A percentile compares a stretch with the other conserved stretches of the same genome.
phyloP scores from a whole-genome alignment of 2,797 vertebrate genomes.

The Sebastes minor region DNA sequence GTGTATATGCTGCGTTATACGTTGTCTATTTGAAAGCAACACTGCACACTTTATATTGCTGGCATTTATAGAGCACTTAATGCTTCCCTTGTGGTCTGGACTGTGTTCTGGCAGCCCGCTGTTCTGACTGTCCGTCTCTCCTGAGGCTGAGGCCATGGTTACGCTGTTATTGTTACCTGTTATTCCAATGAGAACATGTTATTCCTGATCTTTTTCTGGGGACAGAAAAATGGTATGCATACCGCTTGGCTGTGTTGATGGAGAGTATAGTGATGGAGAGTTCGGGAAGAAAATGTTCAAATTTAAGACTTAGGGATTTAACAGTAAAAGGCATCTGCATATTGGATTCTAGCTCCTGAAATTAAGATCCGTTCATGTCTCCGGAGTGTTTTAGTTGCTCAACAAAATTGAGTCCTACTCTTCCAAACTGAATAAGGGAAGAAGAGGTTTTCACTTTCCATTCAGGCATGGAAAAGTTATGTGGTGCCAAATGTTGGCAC shows the following conservation, averaged over 20 bases:
- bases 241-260: slow-evolving; percentile 6
- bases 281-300: slow-evolving; percentile 9
- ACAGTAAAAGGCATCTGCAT: neutral
- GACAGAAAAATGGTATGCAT: slow-evolving; percentile 35
- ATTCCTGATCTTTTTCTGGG: slow-evolving; percentile 49
- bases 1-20: neutral
- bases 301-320: neutral
- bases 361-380: neutral
- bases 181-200: slow-evolving; percentile 70
- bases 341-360: neutral
- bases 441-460: slow-evolving; percentile 43
- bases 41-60: slow-evolving; percentile 33
- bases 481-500: slow-evolving; percentile 32
- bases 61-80: slow-evolving; percentile 57
- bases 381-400: neutral
- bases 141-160: slow-evolving; percentile 51
- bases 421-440: neutral
- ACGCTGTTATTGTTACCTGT: slow-evolving; percentile 73
- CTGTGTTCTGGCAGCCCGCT: slow-evolving; percentile 62
- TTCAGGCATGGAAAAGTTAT: slow-evolving; percentile 49
- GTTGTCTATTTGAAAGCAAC: slow-evolving; percentile 13
- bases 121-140: slow-evolving; percentile 51
- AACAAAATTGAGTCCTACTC: slow-evolving; percentile 4
- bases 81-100: slow-evolving; percentile 69
- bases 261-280: slow-evolving; percentile 9